Base-by-base conservation (phyloP, 2,797 vertebrate species). In the Malurus leucopterus region DNA sequence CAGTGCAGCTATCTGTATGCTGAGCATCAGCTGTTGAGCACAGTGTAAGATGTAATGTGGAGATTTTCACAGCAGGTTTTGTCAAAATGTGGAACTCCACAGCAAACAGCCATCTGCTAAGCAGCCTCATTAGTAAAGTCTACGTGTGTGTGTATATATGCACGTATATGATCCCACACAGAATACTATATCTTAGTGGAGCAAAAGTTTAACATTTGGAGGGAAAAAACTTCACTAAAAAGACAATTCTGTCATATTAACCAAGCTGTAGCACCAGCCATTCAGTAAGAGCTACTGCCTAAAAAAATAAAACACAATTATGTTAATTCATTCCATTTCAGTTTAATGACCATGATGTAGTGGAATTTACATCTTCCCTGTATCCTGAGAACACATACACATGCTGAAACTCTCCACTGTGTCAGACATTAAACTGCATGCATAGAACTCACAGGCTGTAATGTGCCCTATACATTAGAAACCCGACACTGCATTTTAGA, bases 91-190 rank as follows among this genome's bases (percentile, higher is more conserved):
- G 89, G 85, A 92, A 86, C 94, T 89, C 82, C 69, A 91, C 62
- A 95, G 90, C 89, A 92, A 95, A 93, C 43, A 83, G 91, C 92
- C 93, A 96, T 96, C 94, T 96, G 95, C 87, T 68, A 86, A 94
- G 80, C 78, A 94, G 84, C 40, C 82, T 6, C 86, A 88, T 76
- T 80, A 74, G 74, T 76, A 17, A 89, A 89, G 53, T 79, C 59
- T 75, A 4, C 49, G 74, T 69, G 64, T 64, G 40, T 46, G 38
- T 36, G 44, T 57, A 30, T 38, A 57, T 2, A 24, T 49, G 71
- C 46, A 32, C 3, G 9, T 34, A 8, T 38, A 92, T 38, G 69
- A 92, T 83, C 90, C 82, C 71, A 93, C 47, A 90, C 50, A 84
- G 69, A 74, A 64, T 36, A 78, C 49, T 86, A 64, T 3, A 62